Percentiles rank a stretch among this genome's conserved stretches.
phyloP scores from a whole-genome alignment of 2,888 invertebrate genomes.

The Smittia aterrima region DNA sequence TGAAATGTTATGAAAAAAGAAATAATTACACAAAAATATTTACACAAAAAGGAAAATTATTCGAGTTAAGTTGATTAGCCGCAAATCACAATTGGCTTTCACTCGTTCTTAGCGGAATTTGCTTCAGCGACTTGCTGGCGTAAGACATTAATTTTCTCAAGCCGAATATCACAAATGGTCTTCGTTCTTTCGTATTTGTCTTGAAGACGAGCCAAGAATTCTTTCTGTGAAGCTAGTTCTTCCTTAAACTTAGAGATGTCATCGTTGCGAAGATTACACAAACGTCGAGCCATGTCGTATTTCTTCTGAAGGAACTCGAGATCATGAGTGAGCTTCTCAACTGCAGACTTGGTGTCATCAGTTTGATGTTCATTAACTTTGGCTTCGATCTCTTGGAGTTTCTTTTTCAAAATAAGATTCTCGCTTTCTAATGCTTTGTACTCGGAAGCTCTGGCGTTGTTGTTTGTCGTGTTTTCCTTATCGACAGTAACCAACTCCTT shows the following conservation, averaged over 20 bases:
- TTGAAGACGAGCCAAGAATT: background rate
- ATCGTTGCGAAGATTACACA: slow-evolving; percentile 12
- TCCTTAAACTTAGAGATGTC: background rate
- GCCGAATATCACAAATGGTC: background rate
- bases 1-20: no score
- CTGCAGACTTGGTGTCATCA: background rate
- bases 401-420: background rate
- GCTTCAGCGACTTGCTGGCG: background rate
- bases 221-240: background rate
- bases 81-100: no score
- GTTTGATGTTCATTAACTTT: background rate
- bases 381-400: background rate
- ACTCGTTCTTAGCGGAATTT: background rate
- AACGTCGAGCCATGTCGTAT: slow-evolving; percentile 10
- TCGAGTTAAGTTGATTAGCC: background rate
- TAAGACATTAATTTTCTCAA: slow-evolving; percentile 1
- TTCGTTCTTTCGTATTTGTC: background rate
- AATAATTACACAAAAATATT: no score
- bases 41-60: no score
- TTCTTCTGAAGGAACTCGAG: background rate
- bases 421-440: background rate
- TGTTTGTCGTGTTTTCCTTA: no score
- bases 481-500: no score
- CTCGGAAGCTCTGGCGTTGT: no score
- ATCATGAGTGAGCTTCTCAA: background rate